Base-by-base conservation (phyloP, 2,797 vertebrate genomes). In the Podarcis lilfordi region DNA sequence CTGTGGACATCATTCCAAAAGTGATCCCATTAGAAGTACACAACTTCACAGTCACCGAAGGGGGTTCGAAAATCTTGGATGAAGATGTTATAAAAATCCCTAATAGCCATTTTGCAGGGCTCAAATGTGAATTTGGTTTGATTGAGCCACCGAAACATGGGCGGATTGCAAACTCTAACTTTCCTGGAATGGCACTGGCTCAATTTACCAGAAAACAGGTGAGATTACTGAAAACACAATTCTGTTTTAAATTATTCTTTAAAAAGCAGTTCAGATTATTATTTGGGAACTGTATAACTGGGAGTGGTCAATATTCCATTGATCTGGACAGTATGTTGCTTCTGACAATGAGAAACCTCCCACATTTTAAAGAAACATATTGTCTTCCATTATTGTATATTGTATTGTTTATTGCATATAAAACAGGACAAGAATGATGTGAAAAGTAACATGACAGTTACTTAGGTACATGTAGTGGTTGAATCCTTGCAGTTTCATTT, bases 161-260 rank as follows among this genome's bases (percentile, higher is more conserved):
- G 3, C 97, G 95, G 94, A 61, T 99, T 83, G 97, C 98, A 96
- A 97, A 98, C 92, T 97, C 97, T 29, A 95, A 74, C 92, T 95
- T 97, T 93, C 97, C 98, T 27, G 97, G 97, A 91, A 94, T 96
- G 61, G 95, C 96, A 43, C 93, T 98, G 69, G 96, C 95, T 17
- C 97, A 96, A 68, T 99, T 99, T 96, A 98, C 96, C 91, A 97
- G 96, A 95, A 98, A 98, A 91, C 98, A 99, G 98, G 98, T 98
- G 96, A 37, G 21, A 85, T 80, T 71, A 2, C 59, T 15, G 0
- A 75, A 21, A 25, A 84, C 43, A 23, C 0, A 10, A 76, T 61
- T 68, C 77, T 87, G 86, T 0, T 69, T 72, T 90, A 86, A 32
- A n/a, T n/a, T 85, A 0, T 64, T 69, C 32, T 83, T 29, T 84